Evolutionary conservation across 2,113 vertebrate species (phyloP).

Genomic region (Australoheros scitulus): DNA sequence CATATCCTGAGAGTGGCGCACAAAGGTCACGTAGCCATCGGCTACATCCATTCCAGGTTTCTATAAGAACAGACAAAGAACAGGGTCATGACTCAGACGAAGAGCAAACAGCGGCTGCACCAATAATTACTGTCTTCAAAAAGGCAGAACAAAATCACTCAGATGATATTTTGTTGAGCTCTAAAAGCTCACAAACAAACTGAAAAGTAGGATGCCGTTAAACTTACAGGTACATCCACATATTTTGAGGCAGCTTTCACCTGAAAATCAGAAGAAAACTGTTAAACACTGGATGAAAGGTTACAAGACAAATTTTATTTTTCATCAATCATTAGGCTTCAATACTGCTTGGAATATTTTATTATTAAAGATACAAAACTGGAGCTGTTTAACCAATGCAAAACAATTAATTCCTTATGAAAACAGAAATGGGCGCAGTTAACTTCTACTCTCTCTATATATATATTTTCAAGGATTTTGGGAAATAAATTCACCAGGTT

Average conservation of each 20-base stretch:
- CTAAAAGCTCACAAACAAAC: slow-evolving; percentile 35
- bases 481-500: no score
- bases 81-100: slow-evolving; percentile 23
- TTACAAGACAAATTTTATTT: background rate
- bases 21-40: slow-evolving; percentile 99
- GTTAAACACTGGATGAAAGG: background rate
- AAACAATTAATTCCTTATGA: no score
- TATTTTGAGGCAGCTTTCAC: slow-evolving; percentile 99
- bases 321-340: background rate
- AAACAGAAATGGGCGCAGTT: no score
- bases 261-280: slow-evolving; percentile 81
- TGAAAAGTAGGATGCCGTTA: slow-evolving; percentile 9
- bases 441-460: background rate
- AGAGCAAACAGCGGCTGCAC: background rate
- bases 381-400: background rate
- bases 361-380: slow-evolving; percentile 3
- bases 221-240: slow-evolving; percentile 99
- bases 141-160: slow-evolving; percentile 4
- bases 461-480: no score
- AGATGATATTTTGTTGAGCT: background rate
- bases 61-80: slow-evolving; percentile 77
- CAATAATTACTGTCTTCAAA: background rate
- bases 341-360: background rate
- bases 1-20: slow-evolving; percentile 99
- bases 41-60: slow-evolving; percentile 99